Evolutionary conservation across 2,113 vertebrate species (phyloP).

Genomic region (Saccopteryx bilineata): DNA sequence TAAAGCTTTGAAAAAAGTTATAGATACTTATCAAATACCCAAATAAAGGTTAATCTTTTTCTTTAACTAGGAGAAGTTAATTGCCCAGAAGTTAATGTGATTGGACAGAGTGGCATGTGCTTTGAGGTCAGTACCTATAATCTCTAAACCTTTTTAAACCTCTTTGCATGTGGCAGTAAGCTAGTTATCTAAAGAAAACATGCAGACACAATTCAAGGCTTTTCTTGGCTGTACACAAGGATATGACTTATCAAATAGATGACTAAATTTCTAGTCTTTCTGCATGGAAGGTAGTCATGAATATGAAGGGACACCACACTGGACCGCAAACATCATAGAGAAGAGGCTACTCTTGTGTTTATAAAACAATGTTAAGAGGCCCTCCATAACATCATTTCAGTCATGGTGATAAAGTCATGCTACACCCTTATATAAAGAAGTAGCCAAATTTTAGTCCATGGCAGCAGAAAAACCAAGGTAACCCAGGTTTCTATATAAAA

Average conservation of each 20-base stretch:
- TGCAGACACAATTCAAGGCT: neutral
- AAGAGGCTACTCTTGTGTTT: neutral
- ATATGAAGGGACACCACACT: neutral
- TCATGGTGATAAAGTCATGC: neutral
- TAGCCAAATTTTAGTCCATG: neutral
- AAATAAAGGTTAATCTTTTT: slow-evolving; percentile 40
- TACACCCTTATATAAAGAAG: neutral
- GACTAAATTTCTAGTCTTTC: neutral
- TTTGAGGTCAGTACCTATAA: slow-evolving; percentile 67
- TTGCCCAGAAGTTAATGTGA: slow-evolving; percentile 55
- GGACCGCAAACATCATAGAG: neutral
- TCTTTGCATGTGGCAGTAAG: slow-evolving; percentile 55
- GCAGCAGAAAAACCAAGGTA: neutral
- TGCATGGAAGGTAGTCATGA: neutral
- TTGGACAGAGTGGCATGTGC: slow-evolving; percentile 43
- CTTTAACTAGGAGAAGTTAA: slow-evolving; percentile 27
- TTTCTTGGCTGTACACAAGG: neutral
- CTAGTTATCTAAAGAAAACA: slow-evolving; percentile 71
- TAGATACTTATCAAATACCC: neutral
- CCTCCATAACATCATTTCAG: neutral
- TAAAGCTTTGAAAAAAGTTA: neutral
- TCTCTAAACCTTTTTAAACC: slow-evolving; percentile 71
- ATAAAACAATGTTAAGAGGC: neutral
- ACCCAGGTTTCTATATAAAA: neutral
- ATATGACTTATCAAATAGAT: neutral